A percentile compares a stretch with the other conserved stretches of the same genome.
These are phyloP conservation scores for Pluvianellus socialis DNA, from an alignment of 2,113 vertebrate genomes.

Conservation along the genomic window DNA sequence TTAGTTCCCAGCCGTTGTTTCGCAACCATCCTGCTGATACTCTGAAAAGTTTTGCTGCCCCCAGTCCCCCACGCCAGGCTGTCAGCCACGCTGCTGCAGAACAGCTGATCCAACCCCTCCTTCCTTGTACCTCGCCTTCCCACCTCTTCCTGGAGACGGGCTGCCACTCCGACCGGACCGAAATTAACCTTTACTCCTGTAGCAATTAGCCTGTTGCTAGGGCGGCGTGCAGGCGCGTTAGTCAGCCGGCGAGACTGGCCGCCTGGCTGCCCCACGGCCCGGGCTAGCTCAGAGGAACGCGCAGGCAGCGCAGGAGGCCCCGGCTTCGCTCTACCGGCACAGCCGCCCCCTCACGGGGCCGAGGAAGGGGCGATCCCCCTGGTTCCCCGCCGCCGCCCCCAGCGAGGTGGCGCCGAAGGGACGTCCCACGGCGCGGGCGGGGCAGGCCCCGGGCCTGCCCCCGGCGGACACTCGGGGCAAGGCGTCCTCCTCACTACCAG, in stretches of 20 bases:
- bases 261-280: background rate
- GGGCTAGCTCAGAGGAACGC: no score
- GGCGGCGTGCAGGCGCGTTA: background rate
- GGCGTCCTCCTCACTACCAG: fast-evolving
- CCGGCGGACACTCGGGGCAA: fast-evolving
- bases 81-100: background rate
- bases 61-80: fast-evolving
- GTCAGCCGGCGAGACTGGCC: background rate
- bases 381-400: background rate
- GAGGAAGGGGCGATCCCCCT: fast-evolving
- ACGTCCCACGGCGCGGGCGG: background rate
- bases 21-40: fast-evolving
- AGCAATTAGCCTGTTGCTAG: background rate
- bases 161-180: no score
- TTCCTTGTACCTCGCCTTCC: no score
- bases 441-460: background rate
- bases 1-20: background rate
- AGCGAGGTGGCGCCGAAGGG: fast-evolving
- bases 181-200: fast-evolving
- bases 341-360: no score
- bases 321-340: fast-evolving
- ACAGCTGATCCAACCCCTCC: background rate
- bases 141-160: background rate
- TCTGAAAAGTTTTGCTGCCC: background rate
- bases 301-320: no score